Percentiles rank a stretch among this genome's conserved stretches.
Conservation (phyloP, 2,797 vertebrate species). For the Anguilla anguilla region DNA sequence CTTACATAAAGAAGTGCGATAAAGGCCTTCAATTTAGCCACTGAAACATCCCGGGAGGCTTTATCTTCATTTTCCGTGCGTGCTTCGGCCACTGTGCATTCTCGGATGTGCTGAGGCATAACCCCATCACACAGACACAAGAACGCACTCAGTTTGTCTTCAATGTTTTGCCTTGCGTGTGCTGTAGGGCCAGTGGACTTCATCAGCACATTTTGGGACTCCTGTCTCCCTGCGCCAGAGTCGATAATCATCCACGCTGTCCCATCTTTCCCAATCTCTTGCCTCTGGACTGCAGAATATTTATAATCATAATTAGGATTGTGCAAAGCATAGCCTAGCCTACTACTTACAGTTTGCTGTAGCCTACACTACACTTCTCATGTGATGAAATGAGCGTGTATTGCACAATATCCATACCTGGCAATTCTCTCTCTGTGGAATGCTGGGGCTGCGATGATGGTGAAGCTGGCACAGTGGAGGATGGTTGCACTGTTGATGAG, state of each 20-base stretch:
- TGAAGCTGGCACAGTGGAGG: background rate
- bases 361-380: background rate
- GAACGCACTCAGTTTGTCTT: background rate
- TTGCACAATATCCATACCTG: background rate
- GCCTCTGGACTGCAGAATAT: background rate
- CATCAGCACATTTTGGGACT: too few relatives aligned
- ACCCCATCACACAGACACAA: background rate
- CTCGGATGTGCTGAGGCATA: too few relatives aligned
- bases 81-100: too few relatives aligned
- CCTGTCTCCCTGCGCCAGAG: too few relatives aligned
- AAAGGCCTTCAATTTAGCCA: too few relatives aligned
- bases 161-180: background rate
- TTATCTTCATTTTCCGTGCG: too few relatives aligned
- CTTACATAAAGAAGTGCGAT: too few relatives aligned
- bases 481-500: background rate
- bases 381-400: background rate
- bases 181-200: background rate
- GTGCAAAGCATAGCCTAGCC: too few relatives aligned
- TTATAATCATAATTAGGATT: too few relatives aligned
- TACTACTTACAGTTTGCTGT: background rate
- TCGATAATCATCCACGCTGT: background rate
- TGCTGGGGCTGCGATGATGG: background rate
- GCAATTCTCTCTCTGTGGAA: background rate
- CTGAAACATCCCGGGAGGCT: too few relatives aligned
- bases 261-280: background rate